Percentiles rank a stretch among this genome's conserved stretches.
These are phyloP conservation scores for Eupithecia vulgata DNA, from an alignment of 2,888 invertebrate genomes.

Conservation along the genomic window DNA sequence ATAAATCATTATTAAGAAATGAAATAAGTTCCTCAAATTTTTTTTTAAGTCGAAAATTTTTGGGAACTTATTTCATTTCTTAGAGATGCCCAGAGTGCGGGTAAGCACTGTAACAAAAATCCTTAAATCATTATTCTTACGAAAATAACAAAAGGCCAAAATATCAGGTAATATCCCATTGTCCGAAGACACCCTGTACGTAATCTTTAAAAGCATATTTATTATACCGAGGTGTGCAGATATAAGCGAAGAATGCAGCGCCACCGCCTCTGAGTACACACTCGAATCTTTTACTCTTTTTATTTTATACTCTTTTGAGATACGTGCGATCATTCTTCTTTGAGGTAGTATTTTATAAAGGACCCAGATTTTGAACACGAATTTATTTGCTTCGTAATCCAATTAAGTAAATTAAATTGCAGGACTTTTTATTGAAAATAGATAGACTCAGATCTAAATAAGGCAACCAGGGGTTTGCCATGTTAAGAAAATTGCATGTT, in stretches of 20 bases:
- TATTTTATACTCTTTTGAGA: neutral
- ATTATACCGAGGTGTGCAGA: constrained; percentile 27
- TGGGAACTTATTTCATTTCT: too few species aligned
- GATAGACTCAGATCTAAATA: neutral
- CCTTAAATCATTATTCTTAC: constrained; percentile 1
- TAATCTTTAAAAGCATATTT: constrained; percentile 18
- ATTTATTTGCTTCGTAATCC: neutral
- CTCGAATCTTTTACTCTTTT: constrained; percentile 35
- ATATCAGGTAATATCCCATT: constrained; percentile 12
- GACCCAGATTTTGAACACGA: neutral
- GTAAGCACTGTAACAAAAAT: too few species aligned
- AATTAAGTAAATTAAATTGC: neutral
- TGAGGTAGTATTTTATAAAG: constrained; percentile 15
- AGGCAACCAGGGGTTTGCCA: neutral
- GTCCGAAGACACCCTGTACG: constrained; percentile 16
- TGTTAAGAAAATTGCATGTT: neutral
- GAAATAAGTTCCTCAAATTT: too few species aligned
- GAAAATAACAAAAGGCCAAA: neutral
- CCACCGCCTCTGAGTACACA: constrained; percentile 40
- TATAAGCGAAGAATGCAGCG: constrained; percentile 54
- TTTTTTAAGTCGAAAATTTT: too few species aligned
- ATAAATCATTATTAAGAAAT: constrained; percentile 12
- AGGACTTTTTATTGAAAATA: neutral
- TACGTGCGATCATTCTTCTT: constrained; percentile 33
- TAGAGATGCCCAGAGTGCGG: too few species aligned